Conservation (phyloP, 2,888 invertebrate species). For the Bellardia bayeri region DNA sequence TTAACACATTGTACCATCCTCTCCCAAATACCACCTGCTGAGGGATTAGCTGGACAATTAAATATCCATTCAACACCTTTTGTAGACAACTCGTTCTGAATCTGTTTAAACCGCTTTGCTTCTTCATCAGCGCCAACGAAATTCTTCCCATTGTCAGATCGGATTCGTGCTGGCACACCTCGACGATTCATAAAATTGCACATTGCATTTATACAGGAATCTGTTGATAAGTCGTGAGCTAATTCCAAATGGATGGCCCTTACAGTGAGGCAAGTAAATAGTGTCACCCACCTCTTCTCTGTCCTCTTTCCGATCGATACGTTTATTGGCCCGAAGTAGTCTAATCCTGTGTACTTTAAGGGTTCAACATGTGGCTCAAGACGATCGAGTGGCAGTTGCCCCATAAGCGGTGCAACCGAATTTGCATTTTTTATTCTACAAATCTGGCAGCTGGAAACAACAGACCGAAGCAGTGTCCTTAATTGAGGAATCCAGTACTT, state of each 20-base stretch:
- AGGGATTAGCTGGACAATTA: constrained; percentile 67
- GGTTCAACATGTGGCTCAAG: constrained; percentile 37
- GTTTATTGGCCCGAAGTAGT: constrained; percentile 62
- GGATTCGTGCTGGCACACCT: constrained; percentile 63
- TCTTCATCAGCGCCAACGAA: constrained; percentile 60
- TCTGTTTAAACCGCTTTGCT: constrained; percentile 41
- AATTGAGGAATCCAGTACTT: constrained; percentile 61
- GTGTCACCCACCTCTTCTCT: constrained; percentile 69
- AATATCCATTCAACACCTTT: constrained; percentile 72
- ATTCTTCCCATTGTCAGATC: constrained; percentile 70
- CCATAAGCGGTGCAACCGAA: constrained; percentile 71
- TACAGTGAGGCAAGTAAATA: constrained; percentile 72
- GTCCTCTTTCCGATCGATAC: constrained; percentile 44
- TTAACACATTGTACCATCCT: constrained; percentile 69
- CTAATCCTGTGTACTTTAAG: constrained; percentile 52
- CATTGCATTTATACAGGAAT: constrained; percentile 58
- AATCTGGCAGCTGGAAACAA: constrained; percentile 38
- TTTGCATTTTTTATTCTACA: constrained; percentile 53
- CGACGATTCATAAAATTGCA: constrained; percentile 72
- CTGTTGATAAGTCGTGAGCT: constrained; percentile 57
- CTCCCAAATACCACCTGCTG: constrained; percentile 66
- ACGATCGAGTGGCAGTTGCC: constrained; percentile 44
- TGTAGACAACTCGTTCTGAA: constrained; percentile 7
- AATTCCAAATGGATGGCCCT: constrained; percentile 65
- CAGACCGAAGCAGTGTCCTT: constrained; percentile 44